Conservation (phyloP, 1,140 invertebrate species). For the Myzus persicae region DNA sequence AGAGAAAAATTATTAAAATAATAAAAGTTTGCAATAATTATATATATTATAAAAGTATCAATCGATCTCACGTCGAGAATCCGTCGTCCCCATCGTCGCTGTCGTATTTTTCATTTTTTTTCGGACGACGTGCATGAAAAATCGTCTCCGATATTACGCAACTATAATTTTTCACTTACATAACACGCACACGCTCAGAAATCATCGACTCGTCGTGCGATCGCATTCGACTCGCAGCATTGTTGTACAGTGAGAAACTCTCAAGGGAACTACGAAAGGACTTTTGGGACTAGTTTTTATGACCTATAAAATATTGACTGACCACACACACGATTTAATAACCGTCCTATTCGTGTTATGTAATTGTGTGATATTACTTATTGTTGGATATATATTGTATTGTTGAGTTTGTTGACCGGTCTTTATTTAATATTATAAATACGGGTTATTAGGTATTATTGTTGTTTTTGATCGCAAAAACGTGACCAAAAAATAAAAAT, state of each 20-base stretch:
- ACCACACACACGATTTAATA: not conserved
- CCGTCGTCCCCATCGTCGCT: not conserved
- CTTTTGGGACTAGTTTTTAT: slow-evolving; percentile 8
- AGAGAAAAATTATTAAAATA: too few relatives aligned
- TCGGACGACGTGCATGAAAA: slow-evolving; percentile 33
- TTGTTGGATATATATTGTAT: not conserved
- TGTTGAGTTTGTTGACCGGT: not conserved
- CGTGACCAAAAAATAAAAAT: not conserved
- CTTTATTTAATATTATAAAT: slow-evolving; percentile 15
- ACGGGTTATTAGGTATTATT: not conserved
- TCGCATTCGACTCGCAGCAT: slow-evolving; percentile 37
- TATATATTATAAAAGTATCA: not conserved
- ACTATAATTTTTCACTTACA: slow-evolving; percentile 8
- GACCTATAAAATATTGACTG: slow-evolving; percentile 1
- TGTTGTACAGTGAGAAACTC: not conserved
- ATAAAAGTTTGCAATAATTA: too few relatives aligned
- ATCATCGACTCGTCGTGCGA: slow-evolving; percentile 34
- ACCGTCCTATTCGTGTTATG: not conserved
- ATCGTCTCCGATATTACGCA: slow-evolving; percentile 9
- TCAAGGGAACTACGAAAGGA: slow-evolving; percentile 1
- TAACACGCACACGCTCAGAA: not conserved
- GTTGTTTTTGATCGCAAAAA: not conserved
- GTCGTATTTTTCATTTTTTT: not conserved
- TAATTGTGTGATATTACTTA: not conserved
- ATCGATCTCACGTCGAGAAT: not conserved